Base-by-base conservation (phyloP, 1,140 invertebrate species). In the Pristionchus pacificus region DNA sequence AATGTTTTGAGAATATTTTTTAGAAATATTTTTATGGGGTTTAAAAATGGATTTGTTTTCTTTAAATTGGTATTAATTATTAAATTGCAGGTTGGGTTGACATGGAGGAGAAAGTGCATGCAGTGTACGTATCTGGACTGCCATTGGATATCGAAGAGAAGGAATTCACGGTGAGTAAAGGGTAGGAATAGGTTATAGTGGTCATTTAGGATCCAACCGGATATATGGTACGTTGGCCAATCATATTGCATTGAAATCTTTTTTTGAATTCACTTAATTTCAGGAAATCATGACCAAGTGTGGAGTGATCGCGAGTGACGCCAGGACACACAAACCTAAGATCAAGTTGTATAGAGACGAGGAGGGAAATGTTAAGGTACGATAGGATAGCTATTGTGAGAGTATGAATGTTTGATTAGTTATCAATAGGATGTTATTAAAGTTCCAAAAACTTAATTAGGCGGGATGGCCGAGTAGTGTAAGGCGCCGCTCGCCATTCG, bases 111-210 rank as follows among this genome's bases (percentile, higher is more conserved):
- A 90, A 91, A 78, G 97, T 96, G 79, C 95, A 93, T 0, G 95
- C 96, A 85, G 93, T 99, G 0, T 99, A 99, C 87, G 93, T 98
- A 1, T 90, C 90, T 6, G 93, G 94, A 83, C 87, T 99, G 71
- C 95, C 96, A 0, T 76, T 89, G 62, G 91, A 95, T 79, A 90
- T 93, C 55, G 95, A 90, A 0, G 90, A 96, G 80, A 85, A 88
- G 28, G 90, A 95, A 72, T 88, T 84, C 74, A 82, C 83, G 59
- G 81, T 82, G 25, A 24, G n/a, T 6, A 27, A 25, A 70, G 31
- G 0, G 68, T n/a, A n/a, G n/a, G n/a, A n/a, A n/a, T n/a, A n/a
- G 15, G 15, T 27, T 29, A 27, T 62, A 15, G 15, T 19, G 27
- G 61, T 29, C 15, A 62, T 62, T 69, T 72, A n/a, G n/a, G n/a